Conservation (phyloP, 2,797 vertebrate genomes). For the Allobates femoralis region DNA sequence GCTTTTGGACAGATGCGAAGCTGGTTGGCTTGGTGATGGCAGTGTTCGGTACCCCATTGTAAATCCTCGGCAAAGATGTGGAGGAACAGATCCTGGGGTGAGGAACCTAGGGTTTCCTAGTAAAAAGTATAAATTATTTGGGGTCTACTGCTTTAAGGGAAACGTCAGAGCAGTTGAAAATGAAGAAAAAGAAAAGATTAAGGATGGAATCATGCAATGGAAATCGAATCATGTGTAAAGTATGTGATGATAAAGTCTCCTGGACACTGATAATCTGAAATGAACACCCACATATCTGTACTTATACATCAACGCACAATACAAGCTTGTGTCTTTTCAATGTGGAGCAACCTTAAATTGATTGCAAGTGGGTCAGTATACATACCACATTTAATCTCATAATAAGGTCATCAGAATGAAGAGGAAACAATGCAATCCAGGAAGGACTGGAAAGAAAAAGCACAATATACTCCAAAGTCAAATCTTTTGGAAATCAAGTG, state of each 20-base stretch:
- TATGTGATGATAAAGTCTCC: neutral
- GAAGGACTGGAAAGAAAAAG: neutral
- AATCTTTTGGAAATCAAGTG: neutral
- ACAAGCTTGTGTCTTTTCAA: neutral
- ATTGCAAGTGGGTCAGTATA: neutral
- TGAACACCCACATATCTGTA: neutral
- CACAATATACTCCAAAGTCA: neutral
- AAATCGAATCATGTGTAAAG: conserved; percentile 38
- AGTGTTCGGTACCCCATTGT: conserved; percentile 95
- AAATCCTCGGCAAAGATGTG: conserved; percentile 89
- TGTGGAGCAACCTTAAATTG: neutral
- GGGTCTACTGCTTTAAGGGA: conserved; percentile 89
- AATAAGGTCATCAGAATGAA: neutral
- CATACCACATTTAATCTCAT: neutral
- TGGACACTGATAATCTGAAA: neutral
- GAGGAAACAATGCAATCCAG: no score
- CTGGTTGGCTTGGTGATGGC: conserved; percentile 91
- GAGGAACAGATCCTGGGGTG: conserved; percentile 85
- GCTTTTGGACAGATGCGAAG: conserved; percentile 91
- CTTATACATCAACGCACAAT: conserved; percentile 6
- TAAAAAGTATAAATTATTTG: conserved; percentile 89
- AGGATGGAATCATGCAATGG: conserved; percentile 38
- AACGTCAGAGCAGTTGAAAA: conserved; percentile 51
- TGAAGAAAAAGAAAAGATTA: conserved; percentile 23
- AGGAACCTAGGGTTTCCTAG: conserved; percentile 92